Percentiles rank a stretch among this genome's conserved stretches.
Conservation (phyloP, 2,797 vertebrate species). For the Lutjanus argentimaculatus region DNA sequence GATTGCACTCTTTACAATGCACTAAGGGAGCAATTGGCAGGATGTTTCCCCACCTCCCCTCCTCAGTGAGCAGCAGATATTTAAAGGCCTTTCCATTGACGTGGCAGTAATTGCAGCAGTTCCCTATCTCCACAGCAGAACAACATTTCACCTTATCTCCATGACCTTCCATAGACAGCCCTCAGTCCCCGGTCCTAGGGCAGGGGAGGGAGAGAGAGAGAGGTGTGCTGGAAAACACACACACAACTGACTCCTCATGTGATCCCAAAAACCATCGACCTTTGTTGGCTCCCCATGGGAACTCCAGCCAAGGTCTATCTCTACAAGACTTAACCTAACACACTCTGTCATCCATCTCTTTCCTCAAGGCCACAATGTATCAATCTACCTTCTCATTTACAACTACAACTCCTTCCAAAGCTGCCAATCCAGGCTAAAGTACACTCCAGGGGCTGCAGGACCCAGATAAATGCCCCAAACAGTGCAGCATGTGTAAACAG, state of each 20-base stretch:
- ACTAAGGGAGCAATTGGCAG: constrained; percentile 21
- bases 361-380: constrained; percentile 45
- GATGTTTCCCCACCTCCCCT: constrained; percentile 24
- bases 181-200: constrained; percentile 49
- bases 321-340: constrained; percentile 64
- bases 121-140: constrained; percentile 67
- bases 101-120: constrained; percentile 66
- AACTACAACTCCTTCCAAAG: constrained; percentile 48
- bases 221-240: constrained; percentile 40
- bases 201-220: constrained; percentile 20
- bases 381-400: constrained; percentile 64
- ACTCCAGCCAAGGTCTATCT: constrained; percentile 42
- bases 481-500: constrained; percentile 66
- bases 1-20: constrained; percentile 16
- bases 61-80: constrained; percentile 54
- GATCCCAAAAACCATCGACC: constrained; percentile 62
- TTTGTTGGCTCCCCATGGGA: constrained; percentile 56
- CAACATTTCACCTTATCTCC: constrained; percentile 75
- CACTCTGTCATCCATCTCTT: constrained; percentile 46
- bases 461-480: constrained; percentile 56
- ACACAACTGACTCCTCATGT: constrained; percentile 46
- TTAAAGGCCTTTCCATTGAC: constrained; percentile 71
- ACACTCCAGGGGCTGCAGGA: constrained; percentile 50
- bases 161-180: constrained; percentile 77
- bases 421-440: constrained; percentile 50